Evolutionary conservation across 2,888 invertebrate genomes (phyloP).

Genomic region (Cantharis rufa): DNA sequence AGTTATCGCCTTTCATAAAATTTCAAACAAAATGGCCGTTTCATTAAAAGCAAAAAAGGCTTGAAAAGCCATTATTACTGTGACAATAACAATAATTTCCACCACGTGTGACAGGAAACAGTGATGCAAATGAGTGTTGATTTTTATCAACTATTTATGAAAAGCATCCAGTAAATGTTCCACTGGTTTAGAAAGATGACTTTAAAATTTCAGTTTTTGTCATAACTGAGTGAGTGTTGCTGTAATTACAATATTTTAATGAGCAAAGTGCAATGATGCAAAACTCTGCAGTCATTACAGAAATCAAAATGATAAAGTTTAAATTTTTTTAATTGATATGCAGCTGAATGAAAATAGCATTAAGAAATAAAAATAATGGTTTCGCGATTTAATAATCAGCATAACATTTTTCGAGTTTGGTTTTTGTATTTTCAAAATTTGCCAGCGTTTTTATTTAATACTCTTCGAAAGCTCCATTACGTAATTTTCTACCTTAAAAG

Average conservation of each 20-base stretch:
- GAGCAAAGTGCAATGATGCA: constrained; percentile 54
- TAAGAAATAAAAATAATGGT: not conserved
- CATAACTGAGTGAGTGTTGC: constrained; percentile 37
- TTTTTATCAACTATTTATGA: constrained; percentile 10
- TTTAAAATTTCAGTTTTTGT: constrained; percentile 41
- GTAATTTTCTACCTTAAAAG: not conserved
- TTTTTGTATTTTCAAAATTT: not conserved
- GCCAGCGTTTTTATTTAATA: not conserved
- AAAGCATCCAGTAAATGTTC: constrained; percentile 23
- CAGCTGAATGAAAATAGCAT: not conserved
- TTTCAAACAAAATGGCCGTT: not conserved
- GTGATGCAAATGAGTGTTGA: constrained; percentile 32
- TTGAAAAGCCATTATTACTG: constrained; percentile 22
- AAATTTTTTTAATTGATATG: constrained; percentile 18
- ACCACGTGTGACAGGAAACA: constrained; percentile 41
- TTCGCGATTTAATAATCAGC: not conserved
- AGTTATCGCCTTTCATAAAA: not conserved
- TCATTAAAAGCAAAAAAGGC: not conserved
- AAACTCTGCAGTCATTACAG: constrained; percentile 18
- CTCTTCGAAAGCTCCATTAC: not conserved
- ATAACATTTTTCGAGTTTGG: not conserved
- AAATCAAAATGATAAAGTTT: constrained; percentile 10
- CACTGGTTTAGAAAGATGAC: constrained; percentile 25
- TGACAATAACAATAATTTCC: constrained; percentile 37
- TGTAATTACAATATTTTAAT: constrained; percentile 55